Evolutionary conservation across 1,140 invertebrate species (phyloP).

Genomic region (Lethocerus indicus): DNA sequence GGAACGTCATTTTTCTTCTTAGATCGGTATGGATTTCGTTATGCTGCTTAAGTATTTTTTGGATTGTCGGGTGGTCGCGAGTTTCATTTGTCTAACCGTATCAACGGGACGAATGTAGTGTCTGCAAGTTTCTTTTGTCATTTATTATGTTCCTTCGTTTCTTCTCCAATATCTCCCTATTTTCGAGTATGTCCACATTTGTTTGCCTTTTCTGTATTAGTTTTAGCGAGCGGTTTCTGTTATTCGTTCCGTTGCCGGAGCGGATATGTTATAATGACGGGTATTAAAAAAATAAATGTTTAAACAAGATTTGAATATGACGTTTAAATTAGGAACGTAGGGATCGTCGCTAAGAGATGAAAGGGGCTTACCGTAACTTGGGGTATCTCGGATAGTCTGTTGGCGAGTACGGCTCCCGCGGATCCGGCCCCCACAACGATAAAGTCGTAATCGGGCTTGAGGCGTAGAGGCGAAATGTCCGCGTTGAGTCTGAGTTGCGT

Average conservation of each 20-base stretch:
- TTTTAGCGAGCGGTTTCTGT: neutral
- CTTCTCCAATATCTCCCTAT: neutral
- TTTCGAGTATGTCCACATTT: neutral
- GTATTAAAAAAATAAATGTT: neutral
- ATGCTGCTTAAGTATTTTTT: too few species aligned
- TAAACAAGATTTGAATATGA: neutral
- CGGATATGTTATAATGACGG: neutral
- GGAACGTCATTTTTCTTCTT: too few species aligned
- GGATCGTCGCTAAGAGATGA: too few species aligned
- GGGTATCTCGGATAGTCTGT: slow-evolving; percentile 47
- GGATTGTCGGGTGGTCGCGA: too few species aligned
- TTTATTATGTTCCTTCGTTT: too few species aligned
- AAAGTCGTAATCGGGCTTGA: slow-evolving; percentile 47
- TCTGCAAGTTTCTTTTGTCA: too few species aligned
- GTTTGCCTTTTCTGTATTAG: neutral
- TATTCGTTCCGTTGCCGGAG: neutral
- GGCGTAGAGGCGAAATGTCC: slow-evolving; percentile 26
- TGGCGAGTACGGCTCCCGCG: slow-evolving; percentile 64
- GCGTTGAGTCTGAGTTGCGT: slow-evolving; percentile 29
- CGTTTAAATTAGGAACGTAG: neutral
- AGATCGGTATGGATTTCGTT: too few species aligned
- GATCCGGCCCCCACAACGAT: slow-evolving; percentile 67
- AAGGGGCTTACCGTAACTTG: slow-evolving; percentile 37
- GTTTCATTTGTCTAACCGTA: too few species aligned
- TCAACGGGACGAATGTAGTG: too few species aligned